Evolutionary conservation across 2,797 vertebrate species (phyloP).

Genomic region (Arnoldichthys spilopterus): DNA sequence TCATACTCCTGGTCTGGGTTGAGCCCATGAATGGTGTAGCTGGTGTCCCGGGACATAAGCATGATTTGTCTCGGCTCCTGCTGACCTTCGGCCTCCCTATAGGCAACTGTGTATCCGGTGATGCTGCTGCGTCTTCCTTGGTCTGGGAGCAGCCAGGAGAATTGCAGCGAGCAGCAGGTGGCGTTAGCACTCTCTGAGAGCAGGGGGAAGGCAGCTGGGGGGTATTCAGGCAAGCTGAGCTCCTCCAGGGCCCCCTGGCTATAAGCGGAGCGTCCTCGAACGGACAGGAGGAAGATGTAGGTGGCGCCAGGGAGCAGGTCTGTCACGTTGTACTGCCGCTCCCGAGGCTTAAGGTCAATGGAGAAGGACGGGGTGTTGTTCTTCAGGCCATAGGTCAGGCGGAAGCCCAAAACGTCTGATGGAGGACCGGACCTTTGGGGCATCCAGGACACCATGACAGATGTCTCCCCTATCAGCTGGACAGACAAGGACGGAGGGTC

Average conservation of each 20-base stretch:
- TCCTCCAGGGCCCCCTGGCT: constrained; percentile 80
- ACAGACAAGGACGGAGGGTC: constrained; percentile 86
- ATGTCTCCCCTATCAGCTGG: constrained; percentile 80
- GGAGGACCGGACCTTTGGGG: constrained; percentile 69
- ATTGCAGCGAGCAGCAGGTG: constrained; percentile 85
- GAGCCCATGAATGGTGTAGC: constrained; percentile 86
- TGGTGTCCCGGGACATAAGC: constrained; percentile 82
- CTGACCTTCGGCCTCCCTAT: constrained; percentile 76
- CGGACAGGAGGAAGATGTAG: constrained; percentile 88
- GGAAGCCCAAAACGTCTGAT: constrained; percentile 86
- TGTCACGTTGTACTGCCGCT: constrained; percentile 78
- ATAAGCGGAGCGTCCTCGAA: constrained; percentile 85
- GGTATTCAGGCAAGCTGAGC: constrained; percentile 83
- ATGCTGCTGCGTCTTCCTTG: constrained; percentile 80
- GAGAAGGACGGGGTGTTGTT: constrained; percentile 78
- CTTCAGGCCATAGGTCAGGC: constrained; percentile 86
- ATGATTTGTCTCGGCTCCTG: constrained; percentile 76
- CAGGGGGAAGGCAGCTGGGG: constrained; percentile 85
- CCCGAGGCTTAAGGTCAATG: constrained; percentile 79
- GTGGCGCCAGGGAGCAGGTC: constrained; percentile 85
- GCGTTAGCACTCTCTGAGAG: constrained; percentile 84
- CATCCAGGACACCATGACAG: constrained; percentile 86
- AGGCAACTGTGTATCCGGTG: constrained; percentile 87
- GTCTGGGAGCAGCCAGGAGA: constrained; percentile 86
- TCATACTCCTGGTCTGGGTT: constrained; percentile 91